Conservation (phyloP, 2,113 vertebrate genomes). For the Chaetodon auriga region DNA sequence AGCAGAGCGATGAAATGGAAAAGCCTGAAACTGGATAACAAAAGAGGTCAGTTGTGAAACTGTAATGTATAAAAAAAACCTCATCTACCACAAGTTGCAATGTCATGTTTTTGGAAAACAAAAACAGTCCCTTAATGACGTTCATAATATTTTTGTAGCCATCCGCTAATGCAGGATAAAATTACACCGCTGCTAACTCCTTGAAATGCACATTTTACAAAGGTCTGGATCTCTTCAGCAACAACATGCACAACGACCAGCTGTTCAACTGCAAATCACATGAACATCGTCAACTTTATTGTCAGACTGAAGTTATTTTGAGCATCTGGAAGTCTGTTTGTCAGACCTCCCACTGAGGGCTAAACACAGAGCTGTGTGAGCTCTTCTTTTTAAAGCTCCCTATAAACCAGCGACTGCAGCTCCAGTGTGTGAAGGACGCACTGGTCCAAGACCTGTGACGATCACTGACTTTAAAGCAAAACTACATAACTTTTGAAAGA, state of each 20-base stretch:
- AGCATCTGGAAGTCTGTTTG: constrained; percentile 44
- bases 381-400: constrained; percentile 13
- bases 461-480: not conserved
- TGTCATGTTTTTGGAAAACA: not conserved
- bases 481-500: not conserved
- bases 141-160: not conserved
- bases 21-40: constrained; percentile 37
- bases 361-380: constrained; percentile 12
- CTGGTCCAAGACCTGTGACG: not conserved
- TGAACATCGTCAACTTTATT: constrained; percentile 3
- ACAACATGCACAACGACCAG: constrained; percentile 18
- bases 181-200: not conserved
- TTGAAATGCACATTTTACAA: not conserved
- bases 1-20: constrained; percentile 24
- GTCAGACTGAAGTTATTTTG: constrained; percentile 40
- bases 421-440: not conserved
- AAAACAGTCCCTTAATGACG: not conserved
- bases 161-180: not conserved
- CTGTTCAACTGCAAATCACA: constrained; percentile 11
- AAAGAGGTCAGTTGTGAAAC: constrained; percentile 18
- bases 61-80: constrained; percentile 17
- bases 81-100: not conserved
- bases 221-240: not conserved
- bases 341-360: constrained; percentile 30
- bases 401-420: constrained; percentile 21